Evolutionary conservation across 2,888 invertebrate species (phyloP).

Genomic region (Schrankia costaestrigalis): DNA sequence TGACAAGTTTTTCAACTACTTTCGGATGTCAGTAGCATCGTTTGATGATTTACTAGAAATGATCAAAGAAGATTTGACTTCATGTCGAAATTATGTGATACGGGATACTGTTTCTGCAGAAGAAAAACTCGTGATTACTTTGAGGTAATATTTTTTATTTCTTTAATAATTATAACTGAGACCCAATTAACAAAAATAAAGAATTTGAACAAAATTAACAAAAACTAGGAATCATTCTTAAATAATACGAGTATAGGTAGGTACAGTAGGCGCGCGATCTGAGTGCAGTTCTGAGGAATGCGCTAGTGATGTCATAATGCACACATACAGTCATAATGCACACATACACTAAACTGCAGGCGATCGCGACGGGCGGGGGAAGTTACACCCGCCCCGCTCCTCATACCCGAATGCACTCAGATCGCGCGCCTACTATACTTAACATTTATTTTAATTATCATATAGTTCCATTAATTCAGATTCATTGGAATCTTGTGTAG

Average conservation of each 20-base stretch:
- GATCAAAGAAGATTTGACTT: constrained; percentile 10
- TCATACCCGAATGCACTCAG: no score
- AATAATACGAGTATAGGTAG: not conserved
- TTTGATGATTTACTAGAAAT: constrained; percentile 7
- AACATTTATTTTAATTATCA: constrained; percentile 3
- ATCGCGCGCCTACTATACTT: no score
- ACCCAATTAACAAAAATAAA: constrained; percentile 4
- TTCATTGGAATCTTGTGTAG: constrained; percentile 5
- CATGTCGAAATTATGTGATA: constrained; percentile 5
- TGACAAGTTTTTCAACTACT: constrained; percentile 24
- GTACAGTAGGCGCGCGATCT: no score
- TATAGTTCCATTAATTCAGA: constrained; percentile 4
- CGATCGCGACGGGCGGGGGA: no score
- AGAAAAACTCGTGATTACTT: constrained; percentile 8
- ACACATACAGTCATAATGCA: no score
- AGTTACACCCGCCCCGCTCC: no score
- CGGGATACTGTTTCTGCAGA: constrained; percentile 11
- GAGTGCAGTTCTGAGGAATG: no score
- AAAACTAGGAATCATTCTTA: constrained; percentile 3
- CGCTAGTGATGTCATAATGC: no score
- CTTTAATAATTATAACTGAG: constrained; percentile 1
- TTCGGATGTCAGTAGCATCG: constrained; percentile 18
- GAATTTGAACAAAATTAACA: constrained; percentile 3
- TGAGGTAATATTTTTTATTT: constrained; percentile 4
- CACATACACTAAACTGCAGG: no score